A percentile compares a stretch with the other conserved stretches of the same genome.
phyloP scores from a whole-genome alignment of 2,113 vertebrate species.

The Xenopus borealis region DNA sequence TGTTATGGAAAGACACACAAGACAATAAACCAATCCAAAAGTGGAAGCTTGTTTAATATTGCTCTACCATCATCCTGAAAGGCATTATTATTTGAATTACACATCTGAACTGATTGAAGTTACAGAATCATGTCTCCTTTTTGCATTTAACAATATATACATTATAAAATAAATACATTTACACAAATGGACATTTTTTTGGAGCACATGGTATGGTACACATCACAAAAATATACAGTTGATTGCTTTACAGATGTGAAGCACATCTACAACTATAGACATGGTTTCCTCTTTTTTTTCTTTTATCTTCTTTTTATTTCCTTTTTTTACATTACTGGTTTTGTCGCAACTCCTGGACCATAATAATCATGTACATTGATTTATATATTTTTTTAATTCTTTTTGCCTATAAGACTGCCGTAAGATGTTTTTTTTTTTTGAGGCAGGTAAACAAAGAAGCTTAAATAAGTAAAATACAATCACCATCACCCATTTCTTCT shows the following conservation, averaged over 20 bases:
- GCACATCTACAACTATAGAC: conserved; percentile 98
- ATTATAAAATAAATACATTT: conserved; percentile 99
- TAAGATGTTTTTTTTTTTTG: conserved; percentile 66
- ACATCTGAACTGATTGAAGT: conserved; percentile 99
- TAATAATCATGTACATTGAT: conserved; percentile 74
- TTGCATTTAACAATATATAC: conserved; percentile 99
- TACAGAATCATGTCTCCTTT: conserved; percentile 99
- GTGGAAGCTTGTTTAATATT: conserved; percentile 99
- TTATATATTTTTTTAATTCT: conserved; percentile 62
- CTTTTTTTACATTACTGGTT: conserved; percentile 77
- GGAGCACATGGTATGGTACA: conserved; percentile 99
- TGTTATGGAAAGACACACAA: neutral
- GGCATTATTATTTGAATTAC: conserved; percentile 99
- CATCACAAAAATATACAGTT: conserved; percentile 99
- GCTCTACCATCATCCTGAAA: conserved; percentile 99
- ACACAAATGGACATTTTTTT: conserved; percentile 99
- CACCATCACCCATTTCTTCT: conserved; percentile 80
- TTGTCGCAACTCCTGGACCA: conserved; percentile 88
- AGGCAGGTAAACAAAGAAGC: conserved; percentile 86
- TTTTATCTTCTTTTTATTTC: conserved; percentile 66
- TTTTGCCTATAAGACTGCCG: conserved; percentile 68
- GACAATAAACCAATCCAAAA: conserved; percentile 84
- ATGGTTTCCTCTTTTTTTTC: conserved; percentile 67
- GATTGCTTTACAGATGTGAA: conserved; percentile 98
- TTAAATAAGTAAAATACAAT: conserved; percentile 89